A percentile compares a stretch with the other conserved stretches of the same genome.
Conservation (phyloP, 2,113 vertebrate species). For the Drymodes brunneopygia region DNA sequence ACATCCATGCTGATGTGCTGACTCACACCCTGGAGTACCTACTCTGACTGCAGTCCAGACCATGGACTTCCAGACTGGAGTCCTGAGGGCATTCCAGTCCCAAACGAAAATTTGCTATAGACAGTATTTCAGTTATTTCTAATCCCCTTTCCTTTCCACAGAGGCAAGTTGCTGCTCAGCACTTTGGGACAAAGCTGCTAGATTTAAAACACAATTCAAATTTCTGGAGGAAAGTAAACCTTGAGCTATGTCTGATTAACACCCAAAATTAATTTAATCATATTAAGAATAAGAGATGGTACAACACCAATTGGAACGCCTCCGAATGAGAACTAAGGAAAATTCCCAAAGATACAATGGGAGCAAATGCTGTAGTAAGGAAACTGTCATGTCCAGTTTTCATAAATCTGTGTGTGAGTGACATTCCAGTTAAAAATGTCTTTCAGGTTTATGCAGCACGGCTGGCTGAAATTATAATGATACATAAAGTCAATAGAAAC, state of each 20-base stretch:
- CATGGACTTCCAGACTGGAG: neutral
- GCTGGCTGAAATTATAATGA: neutral
- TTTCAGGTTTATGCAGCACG: neutral
- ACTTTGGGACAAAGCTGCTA: neutral
- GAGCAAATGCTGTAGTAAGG: neutral
- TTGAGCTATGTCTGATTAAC: neutral
- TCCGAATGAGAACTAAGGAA: neutral
- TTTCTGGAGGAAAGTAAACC: neutral
- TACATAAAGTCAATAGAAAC: neutral
- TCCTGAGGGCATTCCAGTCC: neutral
- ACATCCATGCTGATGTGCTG: neutral
- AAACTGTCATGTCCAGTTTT: neutral
- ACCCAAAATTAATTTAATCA: neutral
- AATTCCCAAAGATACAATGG: neutral
- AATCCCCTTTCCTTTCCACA: neutral
- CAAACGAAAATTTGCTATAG: neutral
- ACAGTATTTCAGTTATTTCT: neutral
- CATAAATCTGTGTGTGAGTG: neutral
- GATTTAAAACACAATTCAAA: neutral
- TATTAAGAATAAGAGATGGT: neutral
- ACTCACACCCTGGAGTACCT: accelerated
- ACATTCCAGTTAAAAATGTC: neutral
- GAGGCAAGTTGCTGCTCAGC: neutral
- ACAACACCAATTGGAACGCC: neutral
- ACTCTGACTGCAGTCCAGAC: neutral